phyloP scores from a whole-genome alignment of 2,888 invertebrate genomes.

The Baccha elongata region DNA sequence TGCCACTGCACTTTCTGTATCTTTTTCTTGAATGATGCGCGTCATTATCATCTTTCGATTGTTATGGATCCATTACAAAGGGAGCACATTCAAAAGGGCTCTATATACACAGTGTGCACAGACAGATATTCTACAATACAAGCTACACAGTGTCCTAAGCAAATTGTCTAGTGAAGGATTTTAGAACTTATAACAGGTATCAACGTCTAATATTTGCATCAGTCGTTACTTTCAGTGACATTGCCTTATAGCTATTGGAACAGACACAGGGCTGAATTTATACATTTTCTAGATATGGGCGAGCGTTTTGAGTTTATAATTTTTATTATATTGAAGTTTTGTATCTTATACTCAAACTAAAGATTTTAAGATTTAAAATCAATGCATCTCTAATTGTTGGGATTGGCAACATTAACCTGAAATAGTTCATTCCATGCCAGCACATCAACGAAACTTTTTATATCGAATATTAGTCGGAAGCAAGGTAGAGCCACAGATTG shows the following conservation, averaged over 20 bases:
- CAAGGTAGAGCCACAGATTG: no score
- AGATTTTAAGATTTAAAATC: no score
- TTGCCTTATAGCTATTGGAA: constrained; percentile 10
- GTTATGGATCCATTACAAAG: constrained; percentile 67
- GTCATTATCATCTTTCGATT: constrained; percentile 61
- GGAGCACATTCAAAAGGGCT: constrained; percentile 58
- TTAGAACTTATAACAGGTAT: constrained; percentile 60
- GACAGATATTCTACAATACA: no score
- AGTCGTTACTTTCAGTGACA: constrained; percentile 46
- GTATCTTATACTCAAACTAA: no score
- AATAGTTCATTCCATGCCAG: no score
- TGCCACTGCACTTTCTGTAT: constrained; percentile 71
- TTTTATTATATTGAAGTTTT: no score
- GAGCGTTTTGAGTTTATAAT: no score
- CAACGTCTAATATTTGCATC: constrained; percentile 67
- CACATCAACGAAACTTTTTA: no score
- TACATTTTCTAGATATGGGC: background rate
- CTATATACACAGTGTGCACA: no score
- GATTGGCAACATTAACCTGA: no score
- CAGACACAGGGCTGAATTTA: background rate
- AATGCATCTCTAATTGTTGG: no score
- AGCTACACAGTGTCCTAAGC: constrained; percentile 35
- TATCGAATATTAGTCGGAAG: no score
- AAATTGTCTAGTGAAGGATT: constrained; percentile 40
- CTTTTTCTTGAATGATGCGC: constrained; percentile 33